These are phyloP conservation scores for Euleptes europaea DNA, from an alignment of 2,113 vertebrate species.

Conservation along the genomic window DNA sequence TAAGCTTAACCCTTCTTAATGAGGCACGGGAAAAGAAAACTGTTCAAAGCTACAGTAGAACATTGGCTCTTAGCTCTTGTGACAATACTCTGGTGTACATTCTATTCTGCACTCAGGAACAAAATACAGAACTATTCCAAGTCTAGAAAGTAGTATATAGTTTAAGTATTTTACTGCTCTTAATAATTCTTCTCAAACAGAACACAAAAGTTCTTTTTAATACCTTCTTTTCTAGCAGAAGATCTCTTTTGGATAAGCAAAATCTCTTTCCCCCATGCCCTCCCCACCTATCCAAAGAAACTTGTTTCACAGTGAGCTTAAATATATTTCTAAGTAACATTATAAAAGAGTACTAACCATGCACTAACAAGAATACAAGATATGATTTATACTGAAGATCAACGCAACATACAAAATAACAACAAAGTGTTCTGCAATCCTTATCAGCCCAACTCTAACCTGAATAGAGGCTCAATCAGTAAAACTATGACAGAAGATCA, in stretches of 20 bases:
- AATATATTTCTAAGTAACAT: not conserved
- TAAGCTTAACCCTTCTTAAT: not conserved
- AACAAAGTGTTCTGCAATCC: not conserved
- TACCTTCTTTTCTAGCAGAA: not conserved
- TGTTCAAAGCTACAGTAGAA: not conserved
- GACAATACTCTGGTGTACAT: not conserved
- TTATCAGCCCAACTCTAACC: not conserved
- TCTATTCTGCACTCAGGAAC: not conserved
- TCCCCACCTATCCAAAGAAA: not conserved
- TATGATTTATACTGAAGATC: not conserved
- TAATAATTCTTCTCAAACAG: too few species aligned
- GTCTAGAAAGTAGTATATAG: not conserved
- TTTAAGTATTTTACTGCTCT: not conserved
- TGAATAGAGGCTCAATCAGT: not conserved
- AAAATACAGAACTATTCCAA: not conserved
- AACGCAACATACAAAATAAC: not conserved
- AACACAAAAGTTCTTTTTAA: not conserved
- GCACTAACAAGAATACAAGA: not conserved
- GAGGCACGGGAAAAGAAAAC: not conserved
- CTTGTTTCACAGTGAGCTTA: not conserved
- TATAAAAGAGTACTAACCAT: not conserved
- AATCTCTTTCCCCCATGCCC: too few species aligned
- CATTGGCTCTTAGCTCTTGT: not conserved
- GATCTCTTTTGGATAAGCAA: not conserved
- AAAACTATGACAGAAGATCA: not conserved